These are phyloP conservation scores for Eulimnadia texana DNA, from an alignment of 1,140 invertebrate species.

Conservation along the genomic window DNA sequence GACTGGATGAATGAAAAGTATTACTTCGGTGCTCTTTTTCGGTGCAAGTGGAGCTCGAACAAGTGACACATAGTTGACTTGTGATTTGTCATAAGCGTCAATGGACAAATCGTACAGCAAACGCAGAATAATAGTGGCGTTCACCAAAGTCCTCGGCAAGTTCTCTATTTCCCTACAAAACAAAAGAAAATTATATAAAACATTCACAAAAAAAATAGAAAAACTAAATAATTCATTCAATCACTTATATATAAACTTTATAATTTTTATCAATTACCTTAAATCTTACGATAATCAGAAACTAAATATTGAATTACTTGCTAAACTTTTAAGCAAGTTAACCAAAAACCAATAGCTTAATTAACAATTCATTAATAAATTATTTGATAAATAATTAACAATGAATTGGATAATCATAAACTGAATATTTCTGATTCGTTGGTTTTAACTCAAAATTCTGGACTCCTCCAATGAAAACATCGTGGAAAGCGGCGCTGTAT, in stretches of 20 bases:
- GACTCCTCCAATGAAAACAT: slow-evolving; percentile 55
- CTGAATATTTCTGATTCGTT: neutral
- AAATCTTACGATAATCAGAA: too few relatives aligned
- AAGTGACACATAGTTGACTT: neutral
- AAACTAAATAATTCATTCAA: neutral
- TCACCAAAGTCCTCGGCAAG: slow-evolving; percentile 50
- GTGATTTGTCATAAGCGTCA: slow-evolving; percentile 57
- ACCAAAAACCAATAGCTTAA: too few relatives aligned
- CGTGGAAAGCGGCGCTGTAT: slow-evolving; percentile 38
- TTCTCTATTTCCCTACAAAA: slow-evolving; percentile 19
- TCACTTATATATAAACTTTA: neutral
- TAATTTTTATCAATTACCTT: too few relatives aligned
- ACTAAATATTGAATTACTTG: too few relatives aligned
- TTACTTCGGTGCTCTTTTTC: neutral
- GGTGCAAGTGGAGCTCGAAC: neutral
- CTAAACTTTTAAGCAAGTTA: too few relatives aligned
- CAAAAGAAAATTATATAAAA: too few relatives aligned
- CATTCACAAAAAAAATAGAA: too few relatives aligned
- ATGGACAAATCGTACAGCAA: slow-evolving; percentile 81
- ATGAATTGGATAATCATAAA: slow-evolving; percentile 4
- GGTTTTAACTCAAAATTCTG: slow-evolving; percentile 11
- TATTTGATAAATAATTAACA: neutral
- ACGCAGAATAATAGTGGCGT: slow-evolving; percentile 62
- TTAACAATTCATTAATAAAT: neutral
- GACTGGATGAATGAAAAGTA: neutral